Base-by-base conservation (phyloP, 2,797 vertebrate genomes). In the Euthynnus affinis region DNA sequence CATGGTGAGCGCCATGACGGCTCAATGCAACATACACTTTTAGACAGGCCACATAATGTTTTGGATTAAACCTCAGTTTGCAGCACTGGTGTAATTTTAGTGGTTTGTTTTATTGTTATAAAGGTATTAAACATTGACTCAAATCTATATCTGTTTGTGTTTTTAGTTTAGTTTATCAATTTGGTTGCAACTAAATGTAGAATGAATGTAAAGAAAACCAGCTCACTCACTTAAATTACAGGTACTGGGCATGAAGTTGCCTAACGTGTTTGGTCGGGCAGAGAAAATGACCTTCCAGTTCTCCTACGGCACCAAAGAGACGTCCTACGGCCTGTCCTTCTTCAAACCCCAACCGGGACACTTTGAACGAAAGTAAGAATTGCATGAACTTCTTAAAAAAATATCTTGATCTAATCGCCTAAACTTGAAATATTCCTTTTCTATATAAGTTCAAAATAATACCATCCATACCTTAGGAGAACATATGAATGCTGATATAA, bases 291-390 rank as follows among this genome's bases (percentile, higher is more conserved):
- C 96, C 27, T 98, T 99, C 88, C 98, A 99, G 93, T 99, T 98
- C 87, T 99, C 98, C n/a, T 99, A 99, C 0, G 98, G 98, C 65
- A 99, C 98, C 44, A 99, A 99, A 92, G 98, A 99, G 81, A 99
- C 98, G 0, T 99, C 98, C 0, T 99, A 99, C 0, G 98, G 98
- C 65, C 90, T 99, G 22, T 99, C 98, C 1, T 96, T 99, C 95
- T 99, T 99, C 92, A 99, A 98, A 90, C 98, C 98, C 0, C 97
- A 96, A 85, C 96, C 96, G 3, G 98, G 98, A 76, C 88, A 95
- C 89, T 98, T 98, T 82, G 97, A 99, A 69, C 96, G 96, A 91
- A 99, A 96, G 98, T 99, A 97, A 65, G 84, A 74, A 15, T n/a
- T 44, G 7, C 59, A 20, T 17, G 15, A 0, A 0, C 18, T 23